These are phyloP conservation scores for Crotalus adamanteus DNA, from an alignment of 2,797 vertebrate genomes.

Conservation along the genomic window DNA sequence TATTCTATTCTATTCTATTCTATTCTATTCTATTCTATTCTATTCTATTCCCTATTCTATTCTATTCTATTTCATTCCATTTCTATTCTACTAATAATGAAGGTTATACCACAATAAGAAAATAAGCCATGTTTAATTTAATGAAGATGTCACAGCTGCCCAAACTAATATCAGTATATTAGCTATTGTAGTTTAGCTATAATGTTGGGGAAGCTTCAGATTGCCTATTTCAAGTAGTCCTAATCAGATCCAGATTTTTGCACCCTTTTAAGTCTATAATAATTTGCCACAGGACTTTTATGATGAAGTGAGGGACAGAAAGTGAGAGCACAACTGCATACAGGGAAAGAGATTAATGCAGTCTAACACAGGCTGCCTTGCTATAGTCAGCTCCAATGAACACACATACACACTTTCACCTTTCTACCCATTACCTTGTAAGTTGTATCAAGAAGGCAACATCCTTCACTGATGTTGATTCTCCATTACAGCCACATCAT, in stretches of 20 bases:
- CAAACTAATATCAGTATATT: background rate
- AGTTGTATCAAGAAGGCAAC: background rate
- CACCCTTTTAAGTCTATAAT: background rate
- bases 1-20: no score
- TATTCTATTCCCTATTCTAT: no score
- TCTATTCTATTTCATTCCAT: no score
- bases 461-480: background rate
- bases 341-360: background rate
- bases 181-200: background rate
- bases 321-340: background rate
- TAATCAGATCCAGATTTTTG: background rate
- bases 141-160: background rate
- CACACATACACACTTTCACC: background rate
- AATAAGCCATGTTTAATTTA: background rate
- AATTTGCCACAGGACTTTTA: background rate
- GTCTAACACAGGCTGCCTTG: background rate
- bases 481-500: background rate
- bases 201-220: background rate
- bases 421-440: background rate
- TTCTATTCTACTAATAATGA: background rate
- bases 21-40: no score
- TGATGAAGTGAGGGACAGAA: background rate
- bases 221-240: background rate
- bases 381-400: background rate
- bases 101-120: background rate